These are phyloP conservation scores for Neelides folsomi DNA, from an alignment of 2,888 invertebrate genomes.

Conservation along the genomic window DNA sequence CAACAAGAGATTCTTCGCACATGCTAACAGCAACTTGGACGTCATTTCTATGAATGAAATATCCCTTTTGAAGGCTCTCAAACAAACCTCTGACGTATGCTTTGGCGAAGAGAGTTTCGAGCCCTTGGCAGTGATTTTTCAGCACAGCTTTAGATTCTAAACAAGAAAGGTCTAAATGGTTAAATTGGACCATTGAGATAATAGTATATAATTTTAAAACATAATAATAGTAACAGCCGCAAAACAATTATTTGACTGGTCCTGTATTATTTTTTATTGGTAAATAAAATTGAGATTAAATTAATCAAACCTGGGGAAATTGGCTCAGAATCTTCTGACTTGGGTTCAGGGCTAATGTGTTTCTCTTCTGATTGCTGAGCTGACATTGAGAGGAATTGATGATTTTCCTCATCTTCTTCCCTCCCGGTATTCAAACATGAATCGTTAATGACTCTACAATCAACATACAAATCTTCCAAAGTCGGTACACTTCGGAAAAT, in stretches of 20 bases:
- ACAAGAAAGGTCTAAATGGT: conserved; percentile 1
- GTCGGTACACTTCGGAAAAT: conserved; percentile 38
- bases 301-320: conserved; percentile 23
- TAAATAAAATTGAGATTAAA: no score
- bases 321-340: conserved; percentile 41
- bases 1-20: conserved; percentile 53
- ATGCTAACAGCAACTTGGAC: conserved; percentile 56
- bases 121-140: conserved; percentile 46
- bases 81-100: conserved; percentile 20
- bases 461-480: conserved; percentile 43
- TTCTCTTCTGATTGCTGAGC: conserved; percentile 21
- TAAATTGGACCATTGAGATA: conserved; percentile 8
- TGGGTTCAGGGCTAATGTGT: conserved; percentile 40
- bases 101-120: conserved; percentile 41
- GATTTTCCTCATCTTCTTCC: neutral
- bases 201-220: no score
- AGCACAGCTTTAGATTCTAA: conserved; percentile 39
- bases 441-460: conserved; percentile 40
- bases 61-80: conserved; percentile 43
- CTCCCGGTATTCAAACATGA: conserved; percentile 1
- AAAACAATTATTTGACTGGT: no score
- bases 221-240: no score
- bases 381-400: neutral
- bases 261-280: no score
- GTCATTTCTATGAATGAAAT: conserved; percentile 48